A percentile compares a stretch with the other conserved stretches of the same genome.
phyloP scores from a whole-genome alignment of 2,888 invertebrate genomes.

The Pantelozetes paolii region DNA sequence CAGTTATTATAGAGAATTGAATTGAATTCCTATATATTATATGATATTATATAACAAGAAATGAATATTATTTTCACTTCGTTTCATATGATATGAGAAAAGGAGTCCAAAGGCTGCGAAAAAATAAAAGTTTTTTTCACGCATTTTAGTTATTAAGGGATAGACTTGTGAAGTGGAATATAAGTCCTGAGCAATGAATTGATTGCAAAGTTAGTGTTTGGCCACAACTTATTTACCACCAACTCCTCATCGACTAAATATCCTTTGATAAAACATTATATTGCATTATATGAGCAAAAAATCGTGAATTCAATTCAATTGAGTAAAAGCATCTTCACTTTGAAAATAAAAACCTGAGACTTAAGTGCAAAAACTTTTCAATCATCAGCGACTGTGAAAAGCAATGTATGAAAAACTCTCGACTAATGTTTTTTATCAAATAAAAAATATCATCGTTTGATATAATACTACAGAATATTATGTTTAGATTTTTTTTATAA shows the following conservation, averaged over 20 bases:
- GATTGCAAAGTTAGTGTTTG: conserved; percentile 6
- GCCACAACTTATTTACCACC: conserved; percentile 9
- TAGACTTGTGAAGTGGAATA: not conserved
- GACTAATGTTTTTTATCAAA: not conserved
- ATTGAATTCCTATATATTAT: no score
- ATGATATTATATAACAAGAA: not conserved
- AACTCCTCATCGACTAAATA: not conserved
- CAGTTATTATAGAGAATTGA: no score
- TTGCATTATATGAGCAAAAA: not conserved
- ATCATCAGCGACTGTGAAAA: not conserved
- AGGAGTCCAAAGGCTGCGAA: not conserved
- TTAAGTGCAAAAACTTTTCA: conserved; percentile 4
- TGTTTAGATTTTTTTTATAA: not conserved
- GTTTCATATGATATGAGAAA: not conserved
- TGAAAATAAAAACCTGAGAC: not conserved
- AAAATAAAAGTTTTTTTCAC: not conserved
- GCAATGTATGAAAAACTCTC: not conserved
- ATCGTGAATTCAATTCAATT: not conserved
- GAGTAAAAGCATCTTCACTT: not conserved
- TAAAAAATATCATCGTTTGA: not conserved
- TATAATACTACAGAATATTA: not conserved
- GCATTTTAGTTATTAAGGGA: not conserved
- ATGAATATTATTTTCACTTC: not conserved
- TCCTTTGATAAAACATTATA: not conserved
- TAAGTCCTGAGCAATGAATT: not conserved